Percentiles rank a stretch among this genome's conserved stretches.
These are phyloP conservation scores for Antigone vipio DNA, from an alignment of 2,113 vertebrate species.

Conservation along the genomic window DNA sequence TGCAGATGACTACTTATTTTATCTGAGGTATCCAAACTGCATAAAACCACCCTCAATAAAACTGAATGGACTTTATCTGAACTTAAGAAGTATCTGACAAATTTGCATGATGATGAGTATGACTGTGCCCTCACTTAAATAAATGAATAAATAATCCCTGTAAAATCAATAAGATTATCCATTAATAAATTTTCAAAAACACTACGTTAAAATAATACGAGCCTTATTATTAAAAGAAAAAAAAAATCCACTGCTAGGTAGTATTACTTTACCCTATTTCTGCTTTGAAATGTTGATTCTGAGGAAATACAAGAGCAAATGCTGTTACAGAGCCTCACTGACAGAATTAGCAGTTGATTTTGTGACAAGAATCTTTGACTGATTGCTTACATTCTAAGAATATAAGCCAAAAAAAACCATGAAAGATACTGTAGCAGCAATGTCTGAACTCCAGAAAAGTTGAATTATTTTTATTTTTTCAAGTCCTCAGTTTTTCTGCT, in stretches of 20 bases:
- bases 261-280: neutral
- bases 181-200: neutral
- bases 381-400: neutral
- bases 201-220: neutral
- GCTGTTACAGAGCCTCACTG: neutral
- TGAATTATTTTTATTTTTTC: conserved; percentile 50
- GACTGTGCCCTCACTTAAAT: neutral
- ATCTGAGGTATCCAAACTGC: neutral
- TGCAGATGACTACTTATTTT: neutral
- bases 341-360: neutral
- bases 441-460: neutral
- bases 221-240: neutral
- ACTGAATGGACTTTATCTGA: neutral
- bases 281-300: neutral
- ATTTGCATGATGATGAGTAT: neutral
- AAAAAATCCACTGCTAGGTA: neutral
- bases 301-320: neutral
- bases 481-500: conserved; percentile 32
- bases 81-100: neutral
- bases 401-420: neutral
- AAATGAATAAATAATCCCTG: neutral
- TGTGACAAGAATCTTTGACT: neutral
- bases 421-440: neutral
- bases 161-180: neutral
- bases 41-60: neutral